Evolutionary conservation across 2,113 vertebrate genomes (phyloP), one percentile per base, ranked within the genome.

Genomic region (Coturnix japonica): DNA sequence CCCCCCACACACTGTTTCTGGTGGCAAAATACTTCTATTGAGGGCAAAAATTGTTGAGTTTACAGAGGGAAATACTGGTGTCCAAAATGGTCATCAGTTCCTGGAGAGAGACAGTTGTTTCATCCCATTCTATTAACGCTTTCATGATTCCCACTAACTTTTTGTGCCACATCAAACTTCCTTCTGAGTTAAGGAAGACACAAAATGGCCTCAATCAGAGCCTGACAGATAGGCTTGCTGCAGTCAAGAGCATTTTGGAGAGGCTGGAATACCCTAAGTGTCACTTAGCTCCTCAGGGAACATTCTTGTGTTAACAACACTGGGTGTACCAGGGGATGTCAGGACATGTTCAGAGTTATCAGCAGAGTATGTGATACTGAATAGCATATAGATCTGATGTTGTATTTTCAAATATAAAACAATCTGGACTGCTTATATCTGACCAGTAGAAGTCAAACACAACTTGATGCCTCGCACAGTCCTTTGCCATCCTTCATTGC

Each of bases 1-100:
- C n/a, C n/a, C n/a, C n/a, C n/a, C n/a, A n/a, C n/a, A n/a, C n/a
- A 9, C 56, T 87, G 23, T 84, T 91, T 91, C 70, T 78, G 41
- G 54, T 30, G 22, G 54, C 2, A 3, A 77, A 94, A 90, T 21
- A 47, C 23, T 30, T 39, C 64, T 25, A 1, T 18, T 1, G 17
- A 75, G 70, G 4, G 30, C 46, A 41, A 82, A 54, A 25, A 7
- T 9, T 59, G 67, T 46, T 87, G 39, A 39, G 30, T 6, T 70
- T 53, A 22, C 18, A 46, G 17, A 60, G 70, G 61, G 31, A 26
- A 37, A 76, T 4, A 6, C 0, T 8, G n/a, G 13, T 51, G 33
- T 56, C 53, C 61, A 54, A 41, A 56, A 41, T 1, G 21, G 30
- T 17, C 44, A 37, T n/a, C 47, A 28, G 41, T 15, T 12, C 13